Evolutionary conservation across 2,113 vertebrate species (phyloP), one percentile per base, ranked within the genome.

Genomic region (Lampris incognitus): DNA sequence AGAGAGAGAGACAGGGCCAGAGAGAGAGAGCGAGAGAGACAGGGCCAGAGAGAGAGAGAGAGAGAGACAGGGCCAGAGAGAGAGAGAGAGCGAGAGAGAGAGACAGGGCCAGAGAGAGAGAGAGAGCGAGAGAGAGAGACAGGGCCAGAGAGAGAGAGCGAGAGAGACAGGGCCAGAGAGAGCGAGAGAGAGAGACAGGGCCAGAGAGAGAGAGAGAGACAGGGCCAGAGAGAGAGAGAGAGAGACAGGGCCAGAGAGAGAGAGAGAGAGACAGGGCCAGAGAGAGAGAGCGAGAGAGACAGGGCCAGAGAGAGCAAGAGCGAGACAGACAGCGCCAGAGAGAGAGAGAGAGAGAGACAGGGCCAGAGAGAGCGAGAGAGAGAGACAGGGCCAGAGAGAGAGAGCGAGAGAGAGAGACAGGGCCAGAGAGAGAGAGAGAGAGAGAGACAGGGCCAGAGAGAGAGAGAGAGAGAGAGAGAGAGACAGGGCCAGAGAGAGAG

Each of bases 131-230:
- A 24, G 0, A 77, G 11, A 61, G 56, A 40, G 55, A 81, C 66
- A 67, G 40, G n/a, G n/a, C n/a, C n/a, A 69, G 6, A 76, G 44
- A 11, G 6, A 0, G 6, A 49, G 57, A 40, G 36, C 37, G 54
- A 74, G 49, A 1, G 3, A 63, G 4, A 48, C 52, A 3, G 46
- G 64, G 10, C 24, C 24, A 24, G 39, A 59, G 39, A 50, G 4
- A 62, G 71, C 73, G 9, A 52, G 61, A 13, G 41, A 76, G 69
- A 24, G 24, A 24, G n/a, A n/a, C n/a, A n/a, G n/a, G n/a, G n/a
- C n/a, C 24, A 77, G 11, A 68, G n/a, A n/a, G n/a, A n/a, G n/a
- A n/a, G n/a, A n/a, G n/a, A 61, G 56, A 40, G 55, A 81, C 66
- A 67, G 40, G 66, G 6, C n/a, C n/a, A 76, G 44, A 11, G 6